Base-by-base conservation (phyloP, 2,888 invertebrate species). In the Megastigmus dorsalis region DNA sequence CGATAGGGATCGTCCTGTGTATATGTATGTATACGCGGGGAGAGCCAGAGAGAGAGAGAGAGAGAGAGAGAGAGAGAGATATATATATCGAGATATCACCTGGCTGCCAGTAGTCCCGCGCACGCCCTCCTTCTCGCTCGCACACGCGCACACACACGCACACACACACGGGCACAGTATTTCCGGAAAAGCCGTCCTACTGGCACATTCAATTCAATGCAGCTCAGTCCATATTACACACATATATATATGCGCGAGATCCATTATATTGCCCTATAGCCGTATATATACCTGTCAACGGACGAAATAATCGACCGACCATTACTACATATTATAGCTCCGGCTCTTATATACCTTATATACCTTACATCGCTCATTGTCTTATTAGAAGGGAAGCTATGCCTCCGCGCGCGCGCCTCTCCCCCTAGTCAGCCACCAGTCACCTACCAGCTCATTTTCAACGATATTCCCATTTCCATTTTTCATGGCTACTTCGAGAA, bases 71-170 rank as follows among this genome's bases (percentile, higher is more conserved):
- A 55, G 48, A 62, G 43, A 63, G 20, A 65, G 28, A 43, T 33
- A 62, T 30, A 43, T 15, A 28, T 28, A 10, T 4, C 43, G 62
- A 71, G 71, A 71, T 71, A 71, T 71, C 71, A 71, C 54, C 71
- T 71, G 71, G 63, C 45, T n/a, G 10, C 10, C 52, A 13, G 7
- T 52, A 10, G 23, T 26, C 5, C 38, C 30, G 23, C 26, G 43
- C 41, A n/a, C n/a, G 52, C 36, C 28, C 65, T 52, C 28, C 52
- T 41, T 26, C 41, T 28, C 20, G 18, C 50, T 38, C 28, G n/a
- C n/a, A n/a, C n/a, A n/a, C n/a, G n/a, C n/a, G n/a, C n/a, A n/a
- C n/a, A n/a, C n/a, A n/a, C n/a, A n/a, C n/a, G n/a, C n/a, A n/a
- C n/a, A n/a, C n/a, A n/a, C n/a, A n/a, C n/a, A n/a, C n/a, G n/a